Percentiles rank a stretch among this genome's conserved stretches.
phyloP scores from a whole-genome alignment of 2,113 vertebrate genomes.

The Actenoides hombroni region DNA sequence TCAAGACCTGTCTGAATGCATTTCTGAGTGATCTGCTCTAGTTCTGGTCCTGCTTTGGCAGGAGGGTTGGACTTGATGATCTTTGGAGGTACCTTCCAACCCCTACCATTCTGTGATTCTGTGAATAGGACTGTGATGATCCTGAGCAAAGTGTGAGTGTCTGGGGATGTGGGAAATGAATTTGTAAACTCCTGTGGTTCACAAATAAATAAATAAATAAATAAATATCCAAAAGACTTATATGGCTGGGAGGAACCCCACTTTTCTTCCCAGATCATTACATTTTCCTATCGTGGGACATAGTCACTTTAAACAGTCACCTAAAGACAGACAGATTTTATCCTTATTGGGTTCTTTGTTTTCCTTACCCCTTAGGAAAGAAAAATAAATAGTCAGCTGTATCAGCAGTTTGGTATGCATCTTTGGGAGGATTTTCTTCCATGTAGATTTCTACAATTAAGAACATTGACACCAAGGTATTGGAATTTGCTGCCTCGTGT shows the following conservation, averaged over 20 bases:
- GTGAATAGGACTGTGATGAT: not conserved
- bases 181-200: not conserved
- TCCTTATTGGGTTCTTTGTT: not conserved
- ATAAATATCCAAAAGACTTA: not conserved
- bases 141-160: accelerated
- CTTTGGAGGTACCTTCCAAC: too few species aligned
- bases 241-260: not conserved
- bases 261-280: not conserved
- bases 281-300: not conserved
- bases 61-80: too few species aligned
- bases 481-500: not conserved
- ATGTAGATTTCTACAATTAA: not conserved
- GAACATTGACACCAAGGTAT: not conserved
- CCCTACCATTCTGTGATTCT: too few species aligned
- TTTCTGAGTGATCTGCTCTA: too few species aligned
- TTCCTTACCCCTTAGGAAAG: not conserved
- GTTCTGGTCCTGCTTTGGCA: too few species aligned
- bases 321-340: not conserved
- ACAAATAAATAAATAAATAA: not conserved
- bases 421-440: not conserved
- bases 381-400: not conserved
- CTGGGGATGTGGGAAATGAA: not conserved
- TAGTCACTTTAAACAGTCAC: not conserved
- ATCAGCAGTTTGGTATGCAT: not conserved
- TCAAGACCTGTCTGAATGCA: too few species aligned